These are phyloP conservation scores for Lota lota DNA, from an alignment of 2,113 vertebrate species.

Conservation along the genomic window DNA sequence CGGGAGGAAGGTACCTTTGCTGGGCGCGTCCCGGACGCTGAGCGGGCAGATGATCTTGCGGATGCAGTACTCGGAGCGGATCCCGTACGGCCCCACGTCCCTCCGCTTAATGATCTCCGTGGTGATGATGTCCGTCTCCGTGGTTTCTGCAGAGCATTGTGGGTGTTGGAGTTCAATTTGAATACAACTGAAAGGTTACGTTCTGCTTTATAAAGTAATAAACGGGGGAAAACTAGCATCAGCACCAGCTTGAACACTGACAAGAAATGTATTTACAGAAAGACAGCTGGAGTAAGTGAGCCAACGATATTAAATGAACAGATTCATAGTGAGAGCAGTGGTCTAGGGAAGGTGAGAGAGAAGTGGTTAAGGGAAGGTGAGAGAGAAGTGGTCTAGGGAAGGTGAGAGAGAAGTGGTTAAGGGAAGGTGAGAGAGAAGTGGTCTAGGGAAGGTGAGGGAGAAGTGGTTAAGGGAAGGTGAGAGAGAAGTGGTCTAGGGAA, in stretches of 20 bases:
- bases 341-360: background rate
- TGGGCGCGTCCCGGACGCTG: conserved; percentile 89
- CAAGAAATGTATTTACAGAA: too few relatives aligned
- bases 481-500: too few relatives aligned
- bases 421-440: background rate
- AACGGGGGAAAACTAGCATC: too few relatives aligned
- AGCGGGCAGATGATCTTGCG: conserved; percentile 98
- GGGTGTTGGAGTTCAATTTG: background rate
- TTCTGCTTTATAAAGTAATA: too few relatives aligned
- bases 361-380: too few relatives aligned
- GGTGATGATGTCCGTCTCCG: conserved; percentile 93
- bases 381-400: background rate
- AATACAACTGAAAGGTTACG: too few relatives aligned
- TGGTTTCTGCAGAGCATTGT: conserved; percentile 80
- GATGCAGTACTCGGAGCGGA: conserved; percentile 97
- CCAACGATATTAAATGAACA: too few relatives aligned
- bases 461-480: too few relatives aligned
- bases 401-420: background rate
- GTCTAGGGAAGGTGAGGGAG: background rate
- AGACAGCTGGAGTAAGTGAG: too few relatives aligned
- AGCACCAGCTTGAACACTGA: too few relatives aligned
- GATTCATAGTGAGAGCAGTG: too few relatives aligned
- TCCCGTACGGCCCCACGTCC: conserved; percentile 91
- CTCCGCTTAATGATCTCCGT: conserved; percentile 96
- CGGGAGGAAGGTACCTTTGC: conserved; percentile 49